A percentile compares a stretch with the other conserved stretches of the same genome.
Evolutionary conservation across 2,888 invertebrate genomes (phyloP).

Genomic region (Leptinotarsa haldemani): DNA sequence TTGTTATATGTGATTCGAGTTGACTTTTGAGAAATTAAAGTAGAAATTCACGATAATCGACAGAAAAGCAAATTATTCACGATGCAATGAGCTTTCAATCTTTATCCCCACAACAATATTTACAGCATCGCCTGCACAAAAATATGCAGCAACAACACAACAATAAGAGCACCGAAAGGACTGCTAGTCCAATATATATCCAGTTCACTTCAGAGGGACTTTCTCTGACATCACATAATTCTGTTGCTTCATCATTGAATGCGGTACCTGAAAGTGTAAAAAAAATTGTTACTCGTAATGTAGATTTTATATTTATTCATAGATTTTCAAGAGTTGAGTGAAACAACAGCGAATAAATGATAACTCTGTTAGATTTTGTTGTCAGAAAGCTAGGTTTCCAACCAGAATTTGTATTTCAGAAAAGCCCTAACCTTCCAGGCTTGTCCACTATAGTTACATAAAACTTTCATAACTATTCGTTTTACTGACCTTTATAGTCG

Average conservation of each 20-base stretch:
- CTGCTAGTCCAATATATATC: constrained; percentile 60
- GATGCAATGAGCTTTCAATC: constrained; percentile 19
- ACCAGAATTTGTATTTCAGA: too few relatives aligned
- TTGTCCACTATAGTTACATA: too few relatives aligned
- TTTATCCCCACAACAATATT: constrained; percentile 61
- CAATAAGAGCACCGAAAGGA: constrained; percentile 57
- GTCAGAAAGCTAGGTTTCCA: too few relatives aligned
- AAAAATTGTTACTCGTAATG: background rate
- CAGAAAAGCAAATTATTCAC: background rate
- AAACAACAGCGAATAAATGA: too few relatives aligned
- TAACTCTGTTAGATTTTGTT: too few relatives aligned
- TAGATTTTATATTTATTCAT: too few relatives aligned
- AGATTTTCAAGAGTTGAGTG: too few relatives aligned
- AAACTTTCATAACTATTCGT: too few relatives aligned
- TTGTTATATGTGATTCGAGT: background rate
- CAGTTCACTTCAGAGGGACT: constrained; percentile 60
- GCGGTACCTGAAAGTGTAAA: constrained; percentile 55
- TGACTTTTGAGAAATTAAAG: background rate
- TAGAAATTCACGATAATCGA: background rate
- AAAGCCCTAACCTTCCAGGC: too few relatives aligned
- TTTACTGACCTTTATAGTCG: constrained; percentile 62
- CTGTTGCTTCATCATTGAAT: constrained; percentile 80
- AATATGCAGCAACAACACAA: constrained; percentile 63
- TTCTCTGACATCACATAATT: constrained; percentile 70
- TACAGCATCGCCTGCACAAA: constrained; percentile 62